Evolutionary conservation across 2,888 invertebrate species (phyloP), one percentile per base, ranked within the genome.

Genomic region (Netelia fuscicornis): DNA sequence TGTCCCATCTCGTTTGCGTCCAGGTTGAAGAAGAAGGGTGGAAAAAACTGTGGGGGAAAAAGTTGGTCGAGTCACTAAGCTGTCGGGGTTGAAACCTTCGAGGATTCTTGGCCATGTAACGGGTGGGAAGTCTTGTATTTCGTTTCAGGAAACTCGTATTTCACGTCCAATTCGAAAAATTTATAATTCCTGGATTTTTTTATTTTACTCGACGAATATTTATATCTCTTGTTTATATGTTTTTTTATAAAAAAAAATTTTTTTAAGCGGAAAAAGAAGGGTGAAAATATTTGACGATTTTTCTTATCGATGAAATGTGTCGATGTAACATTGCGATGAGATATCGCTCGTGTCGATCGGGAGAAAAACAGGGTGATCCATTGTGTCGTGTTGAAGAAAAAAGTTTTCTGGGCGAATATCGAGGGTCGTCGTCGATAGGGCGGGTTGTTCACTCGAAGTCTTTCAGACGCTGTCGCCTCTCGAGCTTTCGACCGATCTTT

Each of bases 401-500:
- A 67, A 58, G 74, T 81, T 75, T 64, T 71, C 11, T 52, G 10
- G 30, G 56, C 42, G 62, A 58, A 54, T 6, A 52, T 44, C 37
- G 13, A n/a, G 71, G 10, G 42, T 42, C 1, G 11, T n/a, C 58
- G 20, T 13, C 20, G 30, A 42, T 17, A 11, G 23, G 11, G 52
- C 23, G n/a, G 23, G 62, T 17, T n/a, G 60, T 17, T 52, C 64
- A 11, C 44, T 75, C 17, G 74, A 62, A 70, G 75, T 54, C 37
- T 75, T 75, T 81, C 8, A 70, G 54, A 64, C 58, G 52, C 20
- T 25, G 70, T 75, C 62, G 68, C 75, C 62, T 75, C 68, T 81
- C 75, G 75, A 75, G 75, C 81, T 75, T 81, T 70, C 81, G 75
- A 70, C 23, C 75, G 81, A 74, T 81, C 74, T 64, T 42, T 30